Percentiles rank a stretch among this genome's conserved stretches.
Evolutionary conservation across 2,888 invertebrate species (phyloP).

Genomic region (Oscheius sp.): DNA sequence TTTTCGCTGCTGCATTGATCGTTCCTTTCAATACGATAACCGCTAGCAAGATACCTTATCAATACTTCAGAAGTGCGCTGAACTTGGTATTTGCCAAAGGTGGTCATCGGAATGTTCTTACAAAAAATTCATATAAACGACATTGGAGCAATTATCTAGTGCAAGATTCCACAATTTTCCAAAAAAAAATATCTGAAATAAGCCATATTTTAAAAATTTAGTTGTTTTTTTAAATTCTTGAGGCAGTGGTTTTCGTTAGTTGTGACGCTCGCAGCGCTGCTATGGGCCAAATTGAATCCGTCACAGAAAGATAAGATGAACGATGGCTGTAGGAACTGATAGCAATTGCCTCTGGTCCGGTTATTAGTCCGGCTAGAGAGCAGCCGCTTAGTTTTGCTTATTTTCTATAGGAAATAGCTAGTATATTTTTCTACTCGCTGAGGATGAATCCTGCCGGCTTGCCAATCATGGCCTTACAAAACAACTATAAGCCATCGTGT

Average conservation of each 20-base stretch:
- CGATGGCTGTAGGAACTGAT: conserved; percentile 30
- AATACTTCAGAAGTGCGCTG: no score
- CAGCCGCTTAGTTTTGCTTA: not conserved
- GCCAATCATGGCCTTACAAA: conserved; percentile 33
- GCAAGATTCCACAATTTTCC: no score
- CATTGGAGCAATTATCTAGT: no score
- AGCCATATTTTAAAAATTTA: no score
- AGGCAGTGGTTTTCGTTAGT: not conserved
- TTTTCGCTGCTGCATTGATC: not conserved
- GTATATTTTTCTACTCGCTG: not conserved
- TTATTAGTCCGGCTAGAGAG: conserved; percentile 25
- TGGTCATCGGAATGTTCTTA: no score
- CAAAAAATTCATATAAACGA: no score
- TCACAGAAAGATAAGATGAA: conserved; percentile 32
- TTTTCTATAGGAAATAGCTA: conserved; percentile 8
- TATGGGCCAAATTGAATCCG: conserved; percentile 33
- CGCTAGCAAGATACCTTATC: no score
- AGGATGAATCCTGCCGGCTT: conserved; percentile 28
- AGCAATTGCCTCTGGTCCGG: conserved; percentile 31
- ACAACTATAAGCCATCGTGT: conserved; percentile 21
- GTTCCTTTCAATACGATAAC: no score
- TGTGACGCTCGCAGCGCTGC: conserved; percentile 20
- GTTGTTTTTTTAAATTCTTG: no score
- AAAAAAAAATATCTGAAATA: no score
- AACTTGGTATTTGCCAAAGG: no score